Percentiles rank a stretch among this genome's conserved stretches.
Conservation (phyloP, 2,888 invertebrate species). For the Ligdia adustata region DNA sequence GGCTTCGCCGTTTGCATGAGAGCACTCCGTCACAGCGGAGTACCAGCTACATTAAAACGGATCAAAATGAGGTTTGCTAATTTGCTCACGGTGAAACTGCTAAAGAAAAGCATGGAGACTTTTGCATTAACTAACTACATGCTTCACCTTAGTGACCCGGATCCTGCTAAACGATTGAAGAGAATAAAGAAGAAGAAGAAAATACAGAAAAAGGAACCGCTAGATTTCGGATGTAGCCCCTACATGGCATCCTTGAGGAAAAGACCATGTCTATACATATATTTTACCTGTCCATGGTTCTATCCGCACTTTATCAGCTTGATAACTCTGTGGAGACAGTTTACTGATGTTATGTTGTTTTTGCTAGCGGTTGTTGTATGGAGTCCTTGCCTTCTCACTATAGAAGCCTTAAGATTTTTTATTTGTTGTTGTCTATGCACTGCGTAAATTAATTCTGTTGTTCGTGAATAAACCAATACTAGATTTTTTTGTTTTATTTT, state of each 20-base stretch:
- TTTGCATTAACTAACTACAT: neutral
- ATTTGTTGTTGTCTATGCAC: conserved; percentile 29
- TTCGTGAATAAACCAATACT: neutral
- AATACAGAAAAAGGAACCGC: conserved; percentile 19
- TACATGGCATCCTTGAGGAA: conserved; percentile 53
- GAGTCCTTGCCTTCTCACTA: conserved; percentile 58
- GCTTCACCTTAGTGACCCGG: neutral
- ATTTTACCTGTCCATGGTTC: conserved; percentile 54
- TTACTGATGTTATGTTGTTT: conserved; percentile 50
- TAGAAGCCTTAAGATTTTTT: conserved; percentile 47
- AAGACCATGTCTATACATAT: conserved; percentile 48
- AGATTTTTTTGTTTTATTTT: neutral
- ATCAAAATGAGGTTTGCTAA: conserved; percentile 2
- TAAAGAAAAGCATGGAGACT: neutral
- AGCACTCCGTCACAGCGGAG: neutral
- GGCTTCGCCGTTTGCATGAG: neutral
- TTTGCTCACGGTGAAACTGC: neutral
- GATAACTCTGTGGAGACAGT: conserved; percentile 47
- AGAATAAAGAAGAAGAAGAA: neutral
- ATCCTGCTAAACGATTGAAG: neutral
- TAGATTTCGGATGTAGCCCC: conserved; percentile 48
- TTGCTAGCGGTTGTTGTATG: conserved; percentile 57
- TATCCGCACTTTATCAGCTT: conserved; percentile 56
- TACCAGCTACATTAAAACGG: neutral
- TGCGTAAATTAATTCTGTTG: neutral